Conservation (phyloP, 1,140 invertebrate genomes). For the Saccostrea cuccullata region DNA sequence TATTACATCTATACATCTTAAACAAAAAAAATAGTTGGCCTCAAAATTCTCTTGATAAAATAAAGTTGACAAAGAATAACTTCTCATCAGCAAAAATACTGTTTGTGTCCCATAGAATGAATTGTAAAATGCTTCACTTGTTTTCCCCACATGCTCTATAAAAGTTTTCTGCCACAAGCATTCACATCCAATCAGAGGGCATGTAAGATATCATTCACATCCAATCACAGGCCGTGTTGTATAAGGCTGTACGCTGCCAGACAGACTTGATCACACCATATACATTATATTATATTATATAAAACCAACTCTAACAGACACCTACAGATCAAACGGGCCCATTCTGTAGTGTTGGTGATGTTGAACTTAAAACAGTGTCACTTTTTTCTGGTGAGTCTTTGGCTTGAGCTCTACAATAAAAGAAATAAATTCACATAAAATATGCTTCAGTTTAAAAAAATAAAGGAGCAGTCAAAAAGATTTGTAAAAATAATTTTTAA, state of each 20-base stretch:
- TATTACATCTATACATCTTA: constrained; percentile 12
- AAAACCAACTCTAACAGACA: background rate
- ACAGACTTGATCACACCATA: constrained; percentile 19
- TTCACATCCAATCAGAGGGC: background rate
- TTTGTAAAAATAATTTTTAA: too few relatives aligned
- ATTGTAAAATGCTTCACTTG: background rate
- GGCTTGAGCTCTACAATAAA: constrained; percentile 54
- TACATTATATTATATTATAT: constrained; percentile 2
- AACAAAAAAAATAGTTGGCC: background rate
- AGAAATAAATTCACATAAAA: background rate
- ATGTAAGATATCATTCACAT: background rate
- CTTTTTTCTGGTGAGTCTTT: constrained; percentile 55
- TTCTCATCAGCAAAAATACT: constrained; percentile 30
- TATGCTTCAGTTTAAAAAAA: background rate
- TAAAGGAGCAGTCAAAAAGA: too few relatives aligned
- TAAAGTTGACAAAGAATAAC: background rate
- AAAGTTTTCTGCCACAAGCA: constrained; percentile 3
- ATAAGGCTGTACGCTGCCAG: constrained; percentile 3
- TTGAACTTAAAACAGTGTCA: constrained; percentile 41
- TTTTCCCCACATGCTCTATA: background rate
- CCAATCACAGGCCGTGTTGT: background rate
- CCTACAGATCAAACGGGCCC: constrained; percentile 51
- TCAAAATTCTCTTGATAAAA: background rate
- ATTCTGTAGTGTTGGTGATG: constrained; percentile 47
- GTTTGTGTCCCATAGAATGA: background rate